Conservation (phyloP, 2,113 vertebrate genomes). For the Hassar affinis region DNA sequence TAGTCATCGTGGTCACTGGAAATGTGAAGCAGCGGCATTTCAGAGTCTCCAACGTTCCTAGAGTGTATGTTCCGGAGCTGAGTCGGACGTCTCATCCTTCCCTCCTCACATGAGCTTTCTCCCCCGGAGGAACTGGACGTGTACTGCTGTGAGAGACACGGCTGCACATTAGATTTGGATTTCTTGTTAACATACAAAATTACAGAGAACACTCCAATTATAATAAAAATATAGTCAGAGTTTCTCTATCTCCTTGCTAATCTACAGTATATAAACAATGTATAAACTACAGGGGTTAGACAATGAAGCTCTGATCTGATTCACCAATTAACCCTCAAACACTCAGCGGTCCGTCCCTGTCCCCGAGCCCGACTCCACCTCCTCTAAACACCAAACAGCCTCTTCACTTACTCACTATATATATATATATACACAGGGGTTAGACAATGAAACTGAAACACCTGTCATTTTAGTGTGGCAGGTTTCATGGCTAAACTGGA, state of each 20-base stretch:
- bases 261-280: neutral
- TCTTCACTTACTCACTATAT: no score
- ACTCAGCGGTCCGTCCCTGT: no score
- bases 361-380: no score
- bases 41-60: slow-evolving; percentile 79
- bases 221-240: neutral
- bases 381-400: no score
- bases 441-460: no score
- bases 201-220: neutral
- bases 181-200: neutral
- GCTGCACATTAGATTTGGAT: neutral
- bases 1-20: slow-evolving; percentile 95
- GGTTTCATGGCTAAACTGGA: no score
- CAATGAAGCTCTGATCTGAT: no score
- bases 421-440: no score
- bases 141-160: slow-evolving; percentile 75
- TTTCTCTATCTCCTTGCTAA: neutral
- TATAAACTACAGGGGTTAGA: no score
- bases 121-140: slow-evolving; percentile 97
- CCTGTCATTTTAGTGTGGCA: no score
- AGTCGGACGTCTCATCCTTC: slow-evolving; percentile 92
- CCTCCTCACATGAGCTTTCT: slow-evolving; percentile 97
- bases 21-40: slow-evolving; percentile 83
- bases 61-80: slow-evolving; percentile 91
- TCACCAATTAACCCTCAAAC: no score